Evolutionary conservation across 2,797 vertebrate genomes (phyloP).

Genomic region (Pseudocheirus occidentalis): DNA sequence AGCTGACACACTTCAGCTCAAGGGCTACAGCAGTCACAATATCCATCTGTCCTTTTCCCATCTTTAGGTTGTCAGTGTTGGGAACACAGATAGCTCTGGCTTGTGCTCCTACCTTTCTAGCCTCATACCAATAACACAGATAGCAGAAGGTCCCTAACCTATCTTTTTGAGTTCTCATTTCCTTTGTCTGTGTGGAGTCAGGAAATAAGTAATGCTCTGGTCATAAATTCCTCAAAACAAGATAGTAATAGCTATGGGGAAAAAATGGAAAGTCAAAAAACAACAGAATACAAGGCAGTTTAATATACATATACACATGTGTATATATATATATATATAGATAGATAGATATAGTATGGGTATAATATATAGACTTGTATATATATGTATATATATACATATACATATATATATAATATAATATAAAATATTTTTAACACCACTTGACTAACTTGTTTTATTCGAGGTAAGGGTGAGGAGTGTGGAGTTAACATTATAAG

Average conservation of each 20-base stretch:
- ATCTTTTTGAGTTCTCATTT: conserved; percentile 5
- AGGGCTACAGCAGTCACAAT: background rate
- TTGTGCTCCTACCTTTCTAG: background rate
- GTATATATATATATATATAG: background rate
- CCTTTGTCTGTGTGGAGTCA: background rate
- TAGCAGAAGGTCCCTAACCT: background rate
- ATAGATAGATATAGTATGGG: background rate
- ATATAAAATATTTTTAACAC: background rate
- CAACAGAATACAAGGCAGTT: background rate
- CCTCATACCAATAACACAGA: background rate
- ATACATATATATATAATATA: background rate
- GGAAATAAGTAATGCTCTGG: background rate
- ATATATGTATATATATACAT: background rate
- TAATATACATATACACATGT: background rate
- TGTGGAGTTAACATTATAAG: conserved; percentile 1
- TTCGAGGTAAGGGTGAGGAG: background rate
- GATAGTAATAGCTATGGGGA: background rate
- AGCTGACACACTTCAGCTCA: conserved; percentile 4
- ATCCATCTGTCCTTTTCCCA: conserved; percentile 3
- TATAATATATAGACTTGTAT: background rate
- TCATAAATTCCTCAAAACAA: background rate
- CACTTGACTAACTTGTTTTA: background rate
- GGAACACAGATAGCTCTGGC: background rate
- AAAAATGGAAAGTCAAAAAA: background rate
- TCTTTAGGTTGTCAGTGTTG: background rate